These are phyloP conservation scores for Ganaspis brasiliensis DNA, from an alignment of 2,888 invertebrate genomes.

Conservation along the genomic window DNA sequence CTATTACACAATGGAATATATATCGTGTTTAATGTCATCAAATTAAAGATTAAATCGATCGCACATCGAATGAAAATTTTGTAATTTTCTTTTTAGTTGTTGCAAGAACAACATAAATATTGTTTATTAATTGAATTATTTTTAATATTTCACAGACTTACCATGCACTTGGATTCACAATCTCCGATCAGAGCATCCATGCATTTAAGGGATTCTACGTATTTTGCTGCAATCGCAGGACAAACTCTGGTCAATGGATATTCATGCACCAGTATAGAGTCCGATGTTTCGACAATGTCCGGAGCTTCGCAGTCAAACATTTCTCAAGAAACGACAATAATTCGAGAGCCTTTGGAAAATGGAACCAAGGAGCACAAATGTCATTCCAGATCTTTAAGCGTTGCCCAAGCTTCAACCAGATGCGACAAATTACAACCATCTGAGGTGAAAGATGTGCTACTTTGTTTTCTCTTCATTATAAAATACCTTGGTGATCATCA, in stretches of 20 bases:
- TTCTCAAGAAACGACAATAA: constrained; percentile 84
- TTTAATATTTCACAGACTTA: constrained; percentile 81
- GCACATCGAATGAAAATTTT: too few relatives aligned
- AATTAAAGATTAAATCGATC: too few relatives aligned
- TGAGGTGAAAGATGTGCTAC: constrained; percentile 93
- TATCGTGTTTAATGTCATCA: too few relatives aligned
- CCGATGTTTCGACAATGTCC: constrained; percentile 87
- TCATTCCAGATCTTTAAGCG: constrained; percentile 83
- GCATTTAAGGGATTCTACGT: constrained; percentile 89
- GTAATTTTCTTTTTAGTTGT: too few relatives aligned
- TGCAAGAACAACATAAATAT: too few relatives aligned
- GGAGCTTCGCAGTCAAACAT: constrained; percentile 83
- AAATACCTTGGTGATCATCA: constrained; percentile 95
- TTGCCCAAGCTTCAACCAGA: constrained; percentile 82
- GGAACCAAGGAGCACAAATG: constrained; percentile 61
- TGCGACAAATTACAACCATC: constrained; percentile 88
- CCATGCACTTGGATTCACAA: constrained; percentile 88
- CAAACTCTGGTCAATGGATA: constrained; percentile 87
- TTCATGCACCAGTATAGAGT: constrained; percentile 90
- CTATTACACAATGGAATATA: too few relatives aligned
- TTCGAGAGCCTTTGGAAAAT: constrained; percentile 79
- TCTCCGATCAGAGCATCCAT: constrained; percentile 86
- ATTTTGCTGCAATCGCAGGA: constrained; percentile 88
- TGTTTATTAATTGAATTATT: constrained; percentile 15
- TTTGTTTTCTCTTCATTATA: constrained; percentile 94